phyloP scores from a whole-genome alignment of 2,113 vertebrate genomes.

The Daphoenositta chrysoptera region DNA sequence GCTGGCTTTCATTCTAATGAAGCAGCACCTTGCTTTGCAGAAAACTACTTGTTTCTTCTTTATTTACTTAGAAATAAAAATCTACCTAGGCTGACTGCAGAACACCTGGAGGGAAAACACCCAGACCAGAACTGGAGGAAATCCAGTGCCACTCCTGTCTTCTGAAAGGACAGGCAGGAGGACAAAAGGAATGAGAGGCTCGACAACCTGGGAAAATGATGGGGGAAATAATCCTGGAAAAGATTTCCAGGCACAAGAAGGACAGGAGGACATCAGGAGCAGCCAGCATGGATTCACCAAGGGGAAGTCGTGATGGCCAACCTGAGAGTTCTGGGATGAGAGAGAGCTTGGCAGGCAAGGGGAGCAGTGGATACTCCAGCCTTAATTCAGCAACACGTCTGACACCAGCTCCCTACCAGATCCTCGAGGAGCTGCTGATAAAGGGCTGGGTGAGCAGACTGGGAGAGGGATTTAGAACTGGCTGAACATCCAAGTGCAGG shows the following conservation, averaged over 20 bases:
- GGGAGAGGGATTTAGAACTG: neutral
- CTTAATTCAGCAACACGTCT: neutral
- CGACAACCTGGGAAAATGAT: neutral
- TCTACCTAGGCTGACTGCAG: neutral
- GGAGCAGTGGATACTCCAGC: neutral
- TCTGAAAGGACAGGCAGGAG: neutral
- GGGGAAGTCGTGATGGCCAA: neutral
- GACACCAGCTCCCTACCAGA: neutral
- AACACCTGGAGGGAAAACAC: neutral
- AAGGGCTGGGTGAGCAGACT: neutral
- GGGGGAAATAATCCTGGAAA: neutral
- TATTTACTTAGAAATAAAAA: neutral
- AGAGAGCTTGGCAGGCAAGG: neutral
- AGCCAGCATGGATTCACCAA: neutral
- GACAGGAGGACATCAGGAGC: neutral
- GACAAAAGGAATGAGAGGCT: neutral
- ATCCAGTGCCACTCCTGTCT: neutral
- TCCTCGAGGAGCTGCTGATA: neutral
- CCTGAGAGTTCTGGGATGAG: neutral
- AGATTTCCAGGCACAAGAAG: neutral
- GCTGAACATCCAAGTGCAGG: neutral
- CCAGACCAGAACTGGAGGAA: neutral
- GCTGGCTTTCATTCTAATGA: neutral
- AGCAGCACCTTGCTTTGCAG: neutral
- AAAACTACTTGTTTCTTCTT: neutral